These are phyloP conservation scores for Hozukius guyotensis DNA, from an alignment of 2,797 vertebrate genomes.

Conservation along the genomic window DNA sequence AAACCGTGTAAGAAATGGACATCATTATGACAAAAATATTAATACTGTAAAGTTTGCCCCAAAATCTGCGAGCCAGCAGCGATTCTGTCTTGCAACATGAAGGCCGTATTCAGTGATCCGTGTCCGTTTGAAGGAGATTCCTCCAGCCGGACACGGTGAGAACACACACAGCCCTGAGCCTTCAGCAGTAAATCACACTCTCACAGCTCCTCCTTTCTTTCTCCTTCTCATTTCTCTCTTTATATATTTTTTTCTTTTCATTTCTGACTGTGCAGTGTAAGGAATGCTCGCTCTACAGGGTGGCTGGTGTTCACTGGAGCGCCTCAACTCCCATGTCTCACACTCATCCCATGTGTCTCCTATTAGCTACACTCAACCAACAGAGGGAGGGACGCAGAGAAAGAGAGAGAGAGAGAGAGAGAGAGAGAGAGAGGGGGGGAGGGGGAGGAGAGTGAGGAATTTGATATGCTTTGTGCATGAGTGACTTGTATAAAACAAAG, in stretches of 20 bases:
- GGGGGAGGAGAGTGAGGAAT: conserved; percentile 69
- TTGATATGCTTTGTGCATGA: conserved; percentile 83
- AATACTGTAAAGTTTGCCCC: conserved; percentile 19
- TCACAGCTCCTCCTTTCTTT: conserved; percentile 64
- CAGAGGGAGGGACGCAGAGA: conserved; percentile 58
- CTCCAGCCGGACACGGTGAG: conserved; percentile 57
- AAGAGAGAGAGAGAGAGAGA: background rate
- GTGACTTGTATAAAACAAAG: conserved; percentile 83
- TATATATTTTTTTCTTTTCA: conserved; percentile 22
- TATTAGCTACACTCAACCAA: conserved; percentile 74
- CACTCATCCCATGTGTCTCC: conserved; percentile 80
- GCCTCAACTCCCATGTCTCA: conserved; percentile 78
- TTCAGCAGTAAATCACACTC: conserved; percentile 73
- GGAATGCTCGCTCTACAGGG: conserved; percentile 78
- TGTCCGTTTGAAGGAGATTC: conserved; percentile 68
- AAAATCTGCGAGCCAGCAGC: conserved; percentile 13
- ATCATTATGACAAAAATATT: background rate
- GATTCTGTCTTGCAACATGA: conserved; percentile 29
- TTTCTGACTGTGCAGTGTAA: conserved; percentile 67
- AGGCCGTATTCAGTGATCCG: conserved; percentile 60
- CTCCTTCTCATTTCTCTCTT: conserved; percentile 56
- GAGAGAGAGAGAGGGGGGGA: conserved; percentile 8
- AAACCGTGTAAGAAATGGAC: background rate
- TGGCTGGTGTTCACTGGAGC: conserved; percentile 78
- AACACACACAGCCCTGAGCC: conserved; percentile 62